A percentile compares a stretch with the other conserved stretches of the same genome.
phyloP scores from a whole-genome alignment of 2,797 vertebrate genomes.

The Hoplostethus mediterraneus region DNA sequence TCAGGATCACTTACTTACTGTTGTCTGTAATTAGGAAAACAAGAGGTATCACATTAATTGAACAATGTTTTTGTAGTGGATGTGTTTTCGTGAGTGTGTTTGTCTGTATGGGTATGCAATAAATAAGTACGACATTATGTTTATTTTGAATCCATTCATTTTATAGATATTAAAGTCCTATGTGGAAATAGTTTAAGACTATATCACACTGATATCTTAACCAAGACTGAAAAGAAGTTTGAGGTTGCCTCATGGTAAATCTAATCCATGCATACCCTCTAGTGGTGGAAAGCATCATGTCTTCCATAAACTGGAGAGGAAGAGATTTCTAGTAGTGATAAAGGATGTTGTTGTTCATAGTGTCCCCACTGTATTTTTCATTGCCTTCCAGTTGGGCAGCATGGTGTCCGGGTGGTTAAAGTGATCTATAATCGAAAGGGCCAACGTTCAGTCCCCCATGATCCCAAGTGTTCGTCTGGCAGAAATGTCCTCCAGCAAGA shows the following conservation, averaged over 20 bases:
- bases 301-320: too few relatives aligned
- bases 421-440: too few relatives aligned
- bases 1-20: constrained; percentile 5
- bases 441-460: background rate
- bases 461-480: background rate
- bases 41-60: constrained; percentile 27
- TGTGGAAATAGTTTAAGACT: background rate
- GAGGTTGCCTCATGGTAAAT: background rate
- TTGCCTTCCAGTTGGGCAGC: too few relatives aligned
- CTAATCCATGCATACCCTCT: constrained; percentile 59
- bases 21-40: constrained; percentile 32
- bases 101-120: background rate
- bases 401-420: too few relatives aligned
- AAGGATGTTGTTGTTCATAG: too few relatives aligned
- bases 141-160: background rate
- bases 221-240: background rate
- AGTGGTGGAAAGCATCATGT: constrained; percentile 49
- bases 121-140: background rate
- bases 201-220: background rate
- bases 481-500: background rate
- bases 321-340: too few relatives aligned
- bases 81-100: constrained; percentile 9
- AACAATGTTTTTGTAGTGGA: background rate
- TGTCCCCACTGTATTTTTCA: too few relatives aligned
- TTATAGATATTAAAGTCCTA: constrained; percentile 1